These are phyloP conservation scores for Acanthis flammea DNA, from an alignment of 2,797 vertebrate genomes.

Conservation along the genomic window DNA sequence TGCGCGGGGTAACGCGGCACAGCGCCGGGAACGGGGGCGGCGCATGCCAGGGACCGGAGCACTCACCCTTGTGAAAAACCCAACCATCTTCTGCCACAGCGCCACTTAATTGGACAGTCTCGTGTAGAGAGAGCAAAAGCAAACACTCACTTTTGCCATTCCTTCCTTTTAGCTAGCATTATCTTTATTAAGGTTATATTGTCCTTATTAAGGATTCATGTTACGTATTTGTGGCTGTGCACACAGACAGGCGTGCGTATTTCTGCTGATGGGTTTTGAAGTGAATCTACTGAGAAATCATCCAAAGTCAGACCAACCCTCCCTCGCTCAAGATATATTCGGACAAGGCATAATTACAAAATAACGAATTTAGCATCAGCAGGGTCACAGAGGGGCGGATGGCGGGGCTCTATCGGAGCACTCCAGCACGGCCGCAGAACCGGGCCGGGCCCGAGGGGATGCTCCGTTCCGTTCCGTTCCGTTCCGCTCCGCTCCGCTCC, in stretches of 20 bases:
- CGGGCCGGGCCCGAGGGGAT: background rate
- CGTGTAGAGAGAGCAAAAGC: background rate
- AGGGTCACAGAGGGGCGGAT: background rate
- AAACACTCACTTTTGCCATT: background rate
- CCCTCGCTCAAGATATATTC: background rate
- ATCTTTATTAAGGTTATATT: background rate
- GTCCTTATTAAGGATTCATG: background rate
- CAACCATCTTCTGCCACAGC: background rate
- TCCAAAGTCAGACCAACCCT: background rate
- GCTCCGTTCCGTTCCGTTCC: background rate
- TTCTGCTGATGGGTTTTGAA: background rate
- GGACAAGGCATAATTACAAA: background rate
- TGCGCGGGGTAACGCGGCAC: background rate
- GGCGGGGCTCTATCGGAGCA: background rate
- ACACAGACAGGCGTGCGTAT: rapidly evolving
- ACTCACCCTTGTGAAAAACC: rapidly evolving
- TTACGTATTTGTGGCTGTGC: background rate
- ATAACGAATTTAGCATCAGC: background rate
- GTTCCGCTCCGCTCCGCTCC: background rate
- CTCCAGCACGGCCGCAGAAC: background rate
- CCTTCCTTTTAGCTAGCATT: background rate
- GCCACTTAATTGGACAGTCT: background rate
- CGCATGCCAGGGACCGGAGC: background rate
- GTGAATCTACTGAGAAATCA: background rate
- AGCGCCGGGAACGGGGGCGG: background rate